phyloP scores from a whole-genome alignment of 2,113 vertebrate species.

The Caranx melampygus region DNA sequence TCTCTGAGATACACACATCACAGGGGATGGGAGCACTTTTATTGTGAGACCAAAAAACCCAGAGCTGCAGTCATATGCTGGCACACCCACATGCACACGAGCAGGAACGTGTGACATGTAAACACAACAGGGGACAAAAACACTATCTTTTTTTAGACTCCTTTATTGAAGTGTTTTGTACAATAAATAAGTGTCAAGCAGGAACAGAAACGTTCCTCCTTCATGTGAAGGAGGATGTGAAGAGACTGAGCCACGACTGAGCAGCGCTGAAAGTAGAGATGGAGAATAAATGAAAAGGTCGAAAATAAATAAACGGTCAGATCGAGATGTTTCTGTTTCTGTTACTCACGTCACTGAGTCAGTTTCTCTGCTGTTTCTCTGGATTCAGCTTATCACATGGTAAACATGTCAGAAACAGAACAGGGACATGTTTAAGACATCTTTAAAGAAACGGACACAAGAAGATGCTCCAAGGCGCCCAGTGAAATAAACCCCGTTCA shows the following conservation, averaged over 20 bases:
- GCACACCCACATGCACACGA: constrained; percentile 27
- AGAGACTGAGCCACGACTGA: neutral
- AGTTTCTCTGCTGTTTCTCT: neutral
- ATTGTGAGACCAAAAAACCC: constrained; percentile 36
- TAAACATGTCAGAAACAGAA: neutral
- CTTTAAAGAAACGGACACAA: too few species aligned
- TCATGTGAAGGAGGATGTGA: constrained; percentile 18
- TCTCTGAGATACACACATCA: constrained; percentile 44
- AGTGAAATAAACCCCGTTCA: too few species aligned
- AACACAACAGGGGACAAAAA: constrained; percentile 35
- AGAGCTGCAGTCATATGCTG: constrained; percentile 31
- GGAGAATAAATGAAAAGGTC: neutral
- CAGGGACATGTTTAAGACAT: too few species aligned
- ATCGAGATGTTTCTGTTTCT: too few species aligned
- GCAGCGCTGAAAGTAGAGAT: neutral
- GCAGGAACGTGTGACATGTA: constrained; percentile 43
- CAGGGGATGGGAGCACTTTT: constrained; percentile 19
- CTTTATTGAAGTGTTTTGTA: constrained; percentile 37
- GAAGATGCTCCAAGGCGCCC: too few species aligned
- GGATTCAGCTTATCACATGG: neutral
- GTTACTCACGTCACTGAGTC: neutral
- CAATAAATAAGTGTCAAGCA: constrained; percentile 38
- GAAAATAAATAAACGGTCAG: neutral
- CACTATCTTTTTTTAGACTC: constrained; percentile 30
- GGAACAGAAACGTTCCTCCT: constrained; percentile 13